A percentile compares a stretch with the other conserved stretches of the same genome.
Evolutionary conservation across 2,797 vertebrate species (phyloP).

Genomic region (Syngnathus rostellatus): DNA sequence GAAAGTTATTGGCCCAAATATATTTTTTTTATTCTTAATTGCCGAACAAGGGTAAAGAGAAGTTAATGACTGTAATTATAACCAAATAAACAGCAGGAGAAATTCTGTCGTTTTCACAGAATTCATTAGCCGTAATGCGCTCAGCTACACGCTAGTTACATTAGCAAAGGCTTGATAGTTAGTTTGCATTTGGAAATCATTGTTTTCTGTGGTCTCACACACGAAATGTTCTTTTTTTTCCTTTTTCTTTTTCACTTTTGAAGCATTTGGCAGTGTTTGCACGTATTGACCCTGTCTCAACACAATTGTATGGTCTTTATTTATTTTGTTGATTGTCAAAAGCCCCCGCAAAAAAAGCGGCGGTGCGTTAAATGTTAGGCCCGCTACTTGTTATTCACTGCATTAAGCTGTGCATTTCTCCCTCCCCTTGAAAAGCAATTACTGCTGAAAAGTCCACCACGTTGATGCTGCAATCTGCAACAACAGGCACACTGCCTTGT

Average conservation of each 20-base stretch:
- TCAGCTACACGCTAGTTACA: too few species aligned
- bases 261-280: neutral
- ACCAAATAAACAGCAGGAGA: too few species aligned
- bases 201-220: neutral
- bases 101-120: too few species aligned
- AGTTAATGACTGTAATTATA: too few species aligned
- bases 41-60: too few species aligned
- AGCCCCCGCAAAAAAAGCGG: neutral
- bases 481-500: conserved; percentile 34
- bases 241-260: neutral
- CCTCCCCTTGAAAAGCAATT: conserved; percentile 60
- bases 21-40: too few species aligned
- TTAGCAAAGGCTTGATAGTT: neutral
- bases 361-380: conserved; percentile 10
- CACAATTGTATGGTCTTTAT: neutral
- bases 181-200: neutral
- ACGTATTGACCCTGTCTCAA: neutral
- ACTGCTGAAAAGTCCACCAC: conserved; percentile 50
- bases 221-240: too few species aligned
- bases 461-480: conserved; percentile 53
- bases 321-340: neutral
- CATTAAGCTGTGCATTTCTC: conserved; percentile 44
- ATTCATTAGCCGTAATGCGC: too few species aligned
- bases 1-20: too few species aligned
- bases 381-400: conserved; percentile 55